Evolutionary conservation across 2,888 invertebrate species (phyloP).

Genomic region (Hirudinaria manillensis): DNA sequence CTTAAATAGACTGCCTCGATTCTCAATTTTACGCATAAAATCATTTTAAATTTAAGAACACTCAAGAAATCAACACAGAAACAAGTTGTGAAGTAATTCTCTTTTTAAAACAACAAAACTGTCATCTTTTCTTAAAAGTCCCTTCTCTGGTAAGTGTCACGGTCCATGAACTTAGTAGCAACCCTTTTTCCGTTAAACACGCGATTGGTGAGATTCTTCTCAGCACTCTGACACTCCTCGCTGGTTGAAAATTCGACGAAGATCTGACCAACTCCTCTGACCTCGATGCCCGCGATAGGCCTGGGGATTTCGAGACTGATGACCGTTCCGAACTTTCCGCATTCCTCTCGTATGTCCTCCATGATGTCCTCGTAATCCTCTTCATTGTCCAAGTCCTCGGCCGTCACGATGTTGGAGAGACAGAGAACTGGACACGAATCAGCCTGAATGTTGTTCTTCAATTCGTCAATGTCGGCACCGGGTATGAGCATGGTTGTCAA

Average conservation of each 20-base stretch:
- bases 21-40: too few species aligned
- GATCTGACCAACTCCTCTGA: constrained; percentile 95
- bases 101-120: not conserved
- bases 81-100: too few species aligned
- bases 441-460: constrained; percentile 79
- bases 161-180: constrained; percentile 96
- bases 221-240: constrained; percentile 93
- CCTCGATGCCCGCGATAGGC: constrained; percentile 91
- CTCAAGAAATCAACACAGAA: too few species aligned
- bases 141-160: constrained; percentile 92
- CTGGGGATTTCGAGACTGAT: constrained; percentile 92
- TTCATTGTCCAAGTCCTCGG: constrained; percentile 90
- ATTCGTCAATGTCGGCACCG: constrained; percentile 70
- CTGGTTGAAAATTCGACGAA: constrained; percentile 96
- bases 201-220: constrained; percentile 89
- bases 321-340: constrained; percentile 90
- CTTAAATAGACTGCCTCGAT: too few species aligned
- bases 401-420: constrained; percentile 91
- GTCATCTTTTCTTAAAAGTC: constrained; percentile 68
- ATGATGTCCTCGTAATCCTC: constrained; percentile 96
- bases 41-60: too few species aligned
- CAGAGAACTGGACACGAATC: constrained; percentile 73
- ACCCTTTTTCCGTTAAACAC: constrained; percentile 97
- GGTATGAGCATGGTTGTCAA: constrained; percentile 91
- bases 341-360: constrained; percentile 96